These are phyloP conservation scores for Bagarius yarrelli DNA, from an alignment of 2,113 vertebrate species.

Conservation along the genomic window DNA sequence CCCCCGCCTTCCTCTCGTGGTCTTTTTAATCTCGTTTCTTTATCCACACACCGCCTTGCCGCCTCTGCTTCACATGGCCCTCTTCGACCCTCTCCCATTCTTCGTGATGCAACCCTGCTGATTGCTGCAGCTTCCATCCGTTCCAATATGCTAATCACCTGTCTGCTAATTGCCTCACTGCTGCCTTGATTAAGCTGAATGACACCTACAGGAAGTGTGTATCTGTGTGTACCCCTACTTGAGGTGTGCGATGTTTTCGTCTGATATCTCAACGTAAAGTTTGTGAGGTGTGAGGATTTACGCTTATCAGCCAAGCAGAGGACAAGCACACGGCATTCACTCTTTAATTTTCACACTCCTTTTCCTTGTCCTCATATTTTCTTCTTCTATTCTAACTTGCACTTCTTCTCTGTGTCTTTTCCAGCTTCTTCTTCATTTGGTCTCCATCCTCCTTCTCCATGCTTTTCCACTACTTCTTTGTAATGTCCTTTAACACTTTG, in stretches of 20 bases:
- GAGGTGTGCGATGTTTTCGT: constrained; percentile 57
- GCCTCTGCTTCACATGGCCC: not conserved
- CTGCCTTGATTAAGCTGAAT: constrained; percentile 61
- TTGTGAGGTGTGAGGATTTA: not conserved
- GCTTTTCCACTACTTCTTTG: not conserved
- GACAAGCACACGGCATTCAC: not conserved
- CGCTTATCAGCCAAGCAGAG: not conserved
- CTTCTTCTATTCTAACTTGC: not conserved
- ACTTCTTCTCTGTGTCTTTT: not conserved
- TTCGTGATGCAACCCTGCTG: constrained; percentile 50
- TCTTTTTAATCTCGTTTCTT: not conserved
- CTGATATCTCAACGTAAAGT: constrained; percentile 55
- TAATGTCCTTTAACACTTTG: not conserved
- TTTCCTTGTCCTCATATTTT: not conserved
- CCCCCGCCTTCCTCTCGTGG: not conserved
- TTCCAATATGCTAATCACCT: constrained; percentile 58
- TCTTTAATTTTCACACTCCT: too few species aligned
- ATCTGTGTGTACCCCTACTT: constrained; percentile 62
- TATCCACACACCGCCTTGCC: not conserved
- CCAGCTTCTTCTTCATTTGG: too few species aligned
- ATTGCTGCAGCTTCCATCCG: constrained; percentile 57
- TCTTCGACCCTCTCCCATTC: not conserved
- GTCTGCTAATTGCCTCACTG: constrained; percentile 62
- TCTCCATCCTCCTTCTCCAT: not conserved
- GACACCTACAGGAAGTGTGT: constrained; percentile 50